These are phyloP conservation scores for Coptotermes formosanus DNA, from an alignment of 1,140 invertebrate genomes.

Conservation along the genomic window DNA sequence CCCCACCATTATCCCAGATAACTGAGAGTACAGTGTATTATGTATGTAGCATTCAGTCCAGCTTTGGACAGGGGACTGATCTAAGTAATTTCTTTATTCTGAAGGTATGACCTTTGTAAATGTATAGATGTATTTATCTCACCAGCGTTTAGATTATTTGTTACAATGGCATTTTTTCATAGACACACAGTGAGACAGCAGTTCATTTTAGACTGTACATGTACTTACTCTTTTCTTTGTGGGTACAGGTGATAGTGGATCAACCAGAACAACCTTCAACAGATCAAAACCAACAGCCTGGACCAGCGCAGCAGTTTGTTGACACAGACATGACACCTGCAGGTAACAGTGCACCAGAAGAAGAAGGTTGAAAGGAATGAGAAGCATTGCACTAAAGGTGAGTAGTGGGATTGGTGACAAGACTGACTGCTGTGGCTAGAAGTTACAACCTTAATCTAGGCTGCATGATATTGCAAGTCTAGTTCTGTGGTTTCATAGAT, in stretches of 20 bases:
- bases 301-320: not conserved
- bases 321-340: not conserved
- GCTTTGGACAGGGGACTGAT: no score
- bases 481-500: not conserved
- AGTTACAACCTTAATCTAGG: not conserved
- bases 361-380: slow-evolving; percentile 14
- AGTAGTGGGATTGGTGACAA: not conserved
- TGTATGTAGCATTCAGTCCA: no score
- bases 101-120: no score
- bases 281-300: not conserved
- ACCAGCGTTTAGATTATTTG: no score
- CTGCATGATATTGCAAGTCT: not conserved
- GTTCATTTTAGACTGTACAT: no score
- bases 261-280: slow-evolving; percentile 5
- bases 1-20: no score
- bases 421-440: not conserved
- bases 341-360: not conserved
- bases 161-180: no score
- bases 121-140: no score
- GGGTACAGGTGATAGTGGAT: slow-evolving; percentile 21
- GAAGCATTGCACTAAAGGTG: not conserved
- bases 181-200: no score
- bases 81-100: no score
- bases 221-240: not conserved
- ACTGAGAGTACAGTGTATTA: no score